Conservation (phyloP, 1,140 invertebrate species). For the Drosophila bocqueti region DNA sequence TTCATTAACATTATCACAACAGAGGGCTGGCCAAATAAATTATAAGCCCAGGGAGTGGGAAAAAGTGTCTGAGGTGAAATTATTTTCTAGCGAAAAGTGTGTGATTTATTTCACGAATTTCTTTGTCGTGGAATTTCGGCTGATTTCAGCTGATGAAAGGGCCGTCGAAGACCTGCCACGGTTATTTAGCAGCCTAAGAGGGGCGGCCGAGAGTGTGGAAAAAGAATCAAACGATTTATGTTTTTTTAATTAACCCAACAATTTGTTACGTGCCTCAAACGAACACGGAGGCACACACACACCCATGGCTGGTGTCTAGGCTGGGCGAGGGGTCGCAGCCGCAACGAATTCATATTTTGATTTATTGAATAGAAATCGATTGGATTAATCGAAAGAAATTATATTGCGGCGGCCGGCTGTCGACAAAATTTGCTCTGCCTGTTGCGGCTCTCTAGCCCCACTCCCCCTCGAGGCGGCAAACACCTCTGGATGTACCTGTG, state of each 20-base stretch:
- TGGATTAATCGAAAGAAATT: constrained; percentile 84
- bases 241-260: constrained; percentile 85
- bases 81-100: constrained; percentile 34
- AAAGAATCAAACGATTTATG: constrained; percentile 84
- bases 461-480: constrained; percentile 12
- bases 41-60: constrained; percentile 12
- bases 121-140: constrained; percentile 49
- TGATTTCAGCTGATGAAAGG: constrained; percentile 69
- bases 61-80: constrained; percentile 55
- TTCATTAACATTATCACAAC: constrained; percentile 61
- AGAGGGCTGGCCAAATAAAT: constrained; percentile 22
- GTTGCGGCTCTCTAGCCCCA: constrained; percentile 40
- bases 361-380: constrained; percentile 85
- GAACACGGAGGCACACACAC: constrained; percentile 47
- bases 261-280: constrained; percentile 84
- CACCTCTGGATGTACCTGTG: constrained; percentile 24
- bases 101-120: constrained; percentile 45
- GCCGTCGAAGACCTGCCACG: constrained; percentile 58
- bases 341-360: constrained; percentile 82
- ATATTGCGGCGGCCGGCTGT: constrained; percentile 70
- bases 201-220: constrained; percentile 22
- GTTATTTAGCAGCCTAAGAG: constrained; percentile 49
- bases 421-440: constrained; percentile 61
- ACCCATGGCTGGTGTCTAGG: constrained; percentile 31
- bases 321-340: constrained; percentile 58